Conservation (phyloP, 2,888 invertebrate genomes). For the Baronia brevicornis region DNA sequence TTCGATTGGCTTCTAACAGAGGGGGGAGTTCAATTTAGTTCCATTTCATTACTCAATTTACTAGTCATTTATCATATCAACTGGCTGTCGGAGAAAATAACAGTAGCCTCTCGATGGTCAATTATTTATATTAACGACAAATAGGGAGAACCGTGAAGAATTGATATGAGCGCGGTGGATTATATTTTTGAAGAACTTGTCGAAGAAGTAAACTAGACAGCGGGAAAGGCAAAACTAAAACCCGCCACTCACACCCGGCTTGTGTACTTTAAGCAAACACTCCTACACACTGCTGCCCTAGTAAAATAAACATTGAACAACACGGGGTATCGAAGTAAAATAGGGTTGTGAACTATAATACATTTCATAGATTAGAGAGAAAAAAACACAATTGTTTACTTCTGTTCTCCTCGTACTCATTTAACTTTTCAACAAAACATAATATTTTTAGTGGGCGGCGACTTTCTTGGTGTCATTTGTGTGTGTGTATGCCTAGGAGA, state of each 20-base stretch:
- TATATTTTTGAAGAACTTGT: conserved; percentile 14
- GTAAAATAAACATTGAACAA: conserved; percentile 50
- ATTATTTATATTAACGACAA: conserved; percentile 2
- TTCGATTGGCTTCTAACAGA: too few species aligned
- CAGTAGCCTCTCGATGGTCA: too few species aligned
- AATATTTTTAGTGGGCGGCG: too few species aligned
- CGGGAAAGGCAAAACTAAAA: conserved; percentile 27
- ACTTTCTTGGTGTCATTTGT: too few species aligned
- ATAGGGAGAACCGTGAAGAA: conserved; percentile 10
- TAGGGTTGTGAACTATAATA: conserved; percentile 31
- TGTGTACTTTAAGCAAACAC: conserved; percentile 50
- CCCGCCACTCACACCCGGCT: conserved; percentile 28
- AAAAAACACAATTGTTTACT: too few species aligned
- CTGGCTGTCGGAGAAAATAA: too few species aligned
- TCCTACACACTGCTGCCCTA: conserved; percentile 46
- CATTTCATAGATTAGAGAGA: conserved; percentile 42
- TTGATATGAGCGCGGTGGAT: conserved; percentile 9
- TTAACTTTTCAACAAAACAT: too few species aligned
- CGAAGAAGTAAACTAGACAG: conserved; percentile 22
- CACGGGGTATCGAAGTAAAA: conserved; percentile 21
- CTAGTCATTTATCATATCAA: too few species aligned
- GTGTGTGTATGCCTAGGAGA: too few species aligned
- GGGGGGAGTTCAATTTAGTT: too few species aligned
- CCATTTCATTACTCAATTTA: too few species aligned
- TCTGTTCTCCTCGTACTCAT: too few species aligned